These are phyloP conservation scores for Selenia dentaria DNA, from an alignment of 2,888 invertebrate genomes.

Conservation along the genomic window DNA sequence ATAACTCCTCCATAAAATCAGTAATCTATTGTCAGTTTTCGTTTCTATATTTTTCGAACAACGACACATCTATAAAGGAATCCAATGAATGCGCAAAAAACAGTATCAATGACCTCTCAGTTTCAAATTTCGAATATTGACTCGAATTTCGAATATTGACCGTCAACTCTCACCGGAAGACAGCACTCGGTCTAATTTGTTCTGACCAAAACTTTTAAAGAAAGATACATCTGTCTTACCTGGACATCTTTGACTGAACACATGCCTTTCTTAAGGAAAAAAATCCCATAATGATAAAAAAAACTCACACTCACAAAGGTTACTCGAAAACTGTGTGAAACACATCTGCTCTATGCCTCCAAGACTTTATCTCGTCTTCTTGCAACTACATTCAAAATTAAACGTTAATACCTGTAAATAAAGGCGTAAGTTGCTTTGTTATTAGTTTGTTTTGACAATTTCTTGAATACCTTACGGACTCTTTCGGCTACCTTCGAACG, in stretches of 20 bases:
- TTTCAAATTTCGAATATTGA: conserved; percentile 25
- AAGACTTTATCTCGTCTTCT: conserved; percentile 32
- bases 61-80: conserved; percentile 23
- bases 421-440: conserved; percentile 26
- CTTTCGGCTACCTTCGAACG: conserved; percentile 60
- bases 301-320: too few species aligned
- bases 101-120: conserved; percentile 19
- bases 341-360: conserved; percentile 69
- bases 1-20: too few species aligned
- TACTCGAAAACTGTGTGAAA: conserved; percentile 70
- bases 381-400: conserved; percentile 30
- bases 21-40: too few species aligned
- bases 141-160: background rate
- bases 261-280: conserved; percentile 74
- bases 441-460: conserved; percentile 46
- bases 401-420: conserved; percentile 8
- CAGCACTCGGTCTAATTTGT: too few species aligned
- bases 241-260: conserved; percentile 60
- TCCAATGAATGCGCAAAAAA: conserved; percentile 28
- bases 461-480: conserved; percentile 49
- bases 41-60: conserved; percentile 20
- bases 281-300: conserved; percentile 64
- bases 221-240: conserved; percentile 70
- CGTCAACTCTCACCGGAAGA: conserved; percentile 30
- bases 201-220: conserved; percentile 39